Evolutionary conservation across 1,140 invertebrate genomes (phyloP).

Genomic region (Lepidurus arcticus): DNA sequence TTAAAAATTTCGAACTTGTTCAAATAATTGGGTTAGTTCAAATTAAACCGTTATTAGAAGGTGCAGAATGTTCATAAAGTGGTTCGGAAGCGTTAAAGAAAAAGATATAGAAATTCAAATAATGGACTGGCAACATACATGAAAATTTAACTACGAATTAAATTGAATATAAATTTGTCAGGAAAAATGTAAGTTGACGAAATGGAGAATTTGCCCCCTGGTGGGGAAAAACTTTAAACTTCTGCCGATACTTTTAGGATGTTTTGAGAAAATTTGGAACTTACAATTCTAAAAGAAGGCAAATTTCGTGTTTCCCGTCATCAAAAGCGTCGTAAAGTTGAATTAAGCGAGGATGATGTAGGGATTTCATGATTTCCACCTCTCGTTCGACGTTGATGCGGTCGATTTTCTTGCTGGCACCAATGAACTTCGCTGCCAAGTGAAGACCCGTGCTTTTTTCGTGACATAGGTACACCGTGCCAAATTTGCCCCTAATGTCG

Average conservation of each 20-base stretch:
- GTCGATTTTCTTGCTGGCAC: slow-evolving; percentile 75
- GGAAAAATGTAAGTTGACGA: no score
- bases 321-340: slow-evolving; percentile 96
- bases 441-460: slow-evolving; percentile 72
- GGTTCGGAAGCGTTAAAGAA: no score
- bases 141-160: no score
- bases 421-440: slow-evolving; percentile 90
- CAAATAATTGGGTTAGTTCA: no score
- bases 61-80: no score
- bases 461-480: slow-evolving; percentile 86
- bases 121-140: no score
- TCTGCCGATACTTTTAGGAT: background rate
- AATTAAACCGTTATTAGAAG: no score
- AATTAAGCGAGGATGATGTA: slow-evolving; percentile 88
- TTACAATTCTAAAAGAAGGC: slow-evolving; percentile 93
- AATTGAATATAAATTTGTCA: no score
- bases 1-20: no score
- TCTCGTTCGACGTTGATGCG: slow-evolving; percentile 85
- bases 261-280: slow-evolving; percentile 44
- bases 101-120: no score
- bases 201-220: background rate
- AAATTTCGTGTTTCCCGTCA: slow-evolving; percentile 72
- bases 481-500: slow-evolving; percentile 88
- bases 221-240: background rate
- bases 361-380: slow-evolving; percentile 89